Evolutionary conservation across 2,888 invertebrate species (phyloP).

Genomic region (Tetragonula carbonaria): DNA sequence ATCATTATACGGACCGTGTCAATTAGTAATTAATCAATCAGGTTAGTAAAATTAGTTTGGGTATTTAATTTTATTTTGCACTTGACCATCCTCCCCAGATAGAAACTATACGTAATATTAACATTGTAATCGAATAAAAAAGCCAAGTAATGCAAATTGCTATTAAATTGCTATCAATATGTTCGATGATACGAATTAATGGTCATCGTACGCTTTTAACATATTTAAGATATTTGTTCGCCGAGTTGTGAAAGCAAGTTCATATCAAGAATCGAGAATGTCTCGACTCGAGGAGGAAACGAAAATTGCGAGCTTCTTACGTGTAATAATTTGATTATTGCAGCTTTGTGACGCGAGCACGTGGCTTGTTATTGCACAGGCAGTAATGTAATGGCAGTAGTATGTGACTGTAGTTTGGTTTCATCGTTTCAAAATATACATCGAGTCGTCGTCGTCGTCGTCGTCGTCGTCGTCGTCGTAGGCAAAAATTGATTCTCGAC

Average conservation of each 20-base stretch:
- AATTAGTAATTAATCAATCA: too few relatives aligned
- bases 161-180: too few relatives aligned
- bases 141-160: too few relatives aligned
- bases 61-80: too few relatives aligned
- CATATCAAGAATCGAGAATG: neutral
- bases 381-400: neutral
- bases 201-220: too few relatives aligned
- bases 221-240: neutral
- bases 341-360: neutral
- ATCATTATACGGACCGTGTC: too few relatives aligned
- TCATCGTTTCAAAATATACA: slow-evolving; percentile 20
- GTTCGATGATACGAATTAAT: too few relatives aligned
- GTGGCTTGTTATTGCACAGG: neutral
- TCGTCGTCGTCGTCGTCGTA: neutral
- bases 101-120: too few relatives aligned
- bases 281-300: neutral
- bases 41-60: too few relatives aligned
- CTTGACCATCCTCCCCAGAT: too few relatives aligned
- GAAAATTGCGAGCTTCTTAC: neutral
- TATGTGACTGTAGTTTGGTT: neutral
- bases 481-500: neutral
- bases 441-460: neutral
- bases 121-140: too few relatives aligned
- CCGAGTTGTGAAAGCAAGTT: too few relatives aligned
- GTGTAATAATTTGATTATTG: neutral